Conservation (phyloP, 2,888 invertebrate genomes). For the Ichneumoninae sp. region DNA sequence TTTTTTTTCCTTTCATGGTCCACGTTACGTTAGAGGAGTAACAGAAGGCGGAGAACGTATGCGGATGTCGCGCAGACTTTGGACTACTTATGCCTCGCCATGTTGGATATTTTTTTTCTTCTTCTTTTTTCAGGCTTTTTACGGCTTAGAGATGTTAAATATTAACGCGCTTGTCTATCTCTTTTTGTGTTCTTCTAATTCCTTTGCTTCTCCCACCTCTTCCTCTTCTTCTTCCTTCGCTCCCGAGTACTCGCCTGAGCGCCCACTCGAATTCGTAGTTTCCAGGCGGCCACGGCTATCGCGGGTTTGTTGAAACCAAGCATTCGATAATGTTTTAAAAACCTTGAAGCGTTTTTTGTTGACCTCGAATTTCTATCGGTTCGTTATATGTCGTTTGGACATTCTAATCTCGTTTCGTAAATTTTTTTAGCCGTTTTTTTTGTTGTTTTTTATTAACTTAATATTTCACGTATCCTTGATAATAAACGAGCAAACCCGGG, state of each 20-base stretch:
- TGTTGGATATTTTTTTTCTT: slow-evolving; percentile 16
- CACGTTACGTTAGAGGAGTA: slow-evolving; percentile 17
- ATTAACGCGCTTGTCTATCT: slow-evolving; percentile 27
- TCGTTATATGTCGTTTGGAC: slow-evolving; percentile 13
- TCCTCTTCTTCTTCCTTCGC: slow-evolving; percentile 7
- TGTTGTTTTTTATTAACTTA: neutral
- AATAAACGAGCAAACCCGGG: neutral
- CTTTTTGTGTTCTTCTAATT: slow-evolving; percentile 8
- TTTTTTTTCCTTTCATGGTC: neutral
- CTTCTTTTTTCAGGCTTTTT: slow-evolving; percentile 10
- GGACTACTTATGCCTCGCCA: slow-evolving; percentile 13
- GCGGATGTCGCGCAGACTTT: slow-evolving; percentile 63
- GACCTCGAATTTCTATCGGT: slow-evolving; percentile 31
- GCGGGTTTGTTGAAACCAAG: slow-evolving; percentile 28
- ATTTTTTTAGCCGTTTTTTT: neutral
- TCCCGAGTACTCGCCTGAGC: neutral
- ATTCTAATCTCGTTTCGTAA: slow-evolving; percentile 18
- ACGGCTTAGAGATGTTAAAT: slow-evolving; percentile 21
- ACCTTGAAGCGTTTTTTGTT: slow-evolving; percentile 22
- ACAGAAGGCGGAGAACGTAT: slow-evolving; percentile 30
- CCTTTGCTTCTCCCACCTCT: slow-evolving; percentile 2
- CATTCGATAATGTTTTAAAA: slow-evolving; percentile 15
- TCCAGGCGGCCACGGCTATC: slow-evolving; percentile 33
- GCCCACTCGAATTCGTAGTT: slow-evolving; percentile 54
- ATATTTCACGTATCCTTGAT: neutral